Evolutionary conservation across 1,140 invertebrate genomes (phyloP), one percentile per base, ranked within the genome.

Genomic region (Brachystomella parvula): DNA sequence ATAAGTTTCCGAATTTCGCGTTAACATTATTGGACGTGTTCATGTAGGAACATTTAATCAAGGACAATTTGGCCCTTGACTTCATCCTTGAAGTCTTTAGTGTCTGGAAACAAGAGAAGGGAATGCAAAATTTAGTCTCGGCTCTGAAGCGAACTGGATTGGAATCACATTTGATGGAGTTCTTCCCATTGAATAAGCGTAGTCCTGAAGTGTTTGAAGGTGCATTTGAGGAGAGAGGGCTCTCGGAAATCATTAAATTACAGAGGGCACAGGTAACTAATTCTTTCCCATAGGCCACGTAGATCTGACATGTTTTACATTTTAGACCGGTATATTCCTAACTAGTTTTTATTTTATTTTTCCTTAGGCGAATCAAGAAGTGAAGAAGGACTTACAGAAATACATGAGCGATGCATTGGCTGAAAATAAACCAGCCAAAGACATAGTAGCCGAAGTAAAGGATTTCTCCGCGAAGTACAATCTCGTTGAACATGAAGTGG

Each of bases 61-160:
- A 96, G 78, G 94, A 97, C 81, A 91, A 93, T 80, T 81, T 93
- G 76, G 92, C 93, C 65, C 82, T 96, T 71, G 90, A 96, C 70
- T 96, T 96, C 80, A 83, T 96, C 73, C 84, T 94, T 73, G 88
- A 94, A 80, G 87, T 96, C 73, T 94, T 96, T 80, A 83, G 87
- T 71, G 90, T 88, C 70, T 93, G 93, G 84, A 90, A 95, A 77
- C 83, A 86, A 75, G 92, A 96, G 76, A 92, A 91, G 74, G 94
- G 94, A 70, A 84, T 92, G 68, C 79, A 85, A 66, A 89, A 87
- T 77, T 82, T 96, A 44, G 88, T 89, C 78, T 87, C 88, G 68
- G 86, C 89, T 70, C 83, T 96, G 69, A 93, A 93, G 77, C 89
- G 87, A 78, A 87, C 90, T 75, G 90, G 91, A 71, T 85, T 97